Evolutionary conservation across 2,888 invertebrate genomes (phyloP).

Genomic region (Alcis repandata): DNA sequence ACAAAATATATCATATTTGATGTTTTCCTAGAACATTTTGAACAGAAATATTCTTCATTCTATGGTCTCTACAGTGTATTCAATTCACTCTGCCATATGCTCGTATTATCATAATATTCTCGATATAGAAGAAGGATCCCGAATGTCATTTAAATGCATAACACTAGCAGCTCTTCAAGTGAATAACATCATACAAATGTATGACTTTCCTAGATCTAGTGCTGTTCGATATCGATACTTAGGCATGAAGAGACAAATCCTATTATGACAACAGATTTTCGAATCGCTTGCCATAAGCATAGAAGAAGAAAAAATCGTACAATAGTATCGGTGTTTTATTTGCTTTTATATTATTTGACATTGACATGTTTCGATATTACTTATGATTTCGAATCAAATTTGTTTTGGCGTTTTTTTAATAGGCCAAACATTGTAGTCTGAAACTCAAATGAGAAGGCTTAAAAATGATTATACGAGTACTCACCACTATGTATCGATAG

Average conservation of each 20-base stretch:
- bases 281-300: too few relatives aligned
- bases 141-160: constrained; percentile 20
- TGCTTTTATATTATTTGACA: too few relatives aligned
- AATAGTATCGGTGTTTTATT: too few relatives aligned
- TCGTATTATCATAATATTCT: constrained; percentile 9
- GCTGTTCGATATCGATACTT: neutral
- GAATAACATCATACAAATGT: constrained; percentile 21
- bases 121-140: constrained; percentile 9
- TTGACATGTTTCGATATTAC: too few relatives aligned
- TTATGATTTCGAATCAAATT: too few relatives aligned
- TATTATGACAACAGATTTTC: neutral
- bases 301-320: too few relatives aligned
- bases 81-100: neutral
- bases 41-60: neutral
- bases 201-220: constrained; percentile 16
- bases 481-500: constrained; percentile 2
- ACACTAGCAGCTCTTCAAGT: constrained; percentile 7
- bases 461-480: neutral
- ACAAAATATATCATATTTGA: neutral
- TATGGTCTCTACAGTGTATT: neutral
- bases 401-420: too few relatives aligned
- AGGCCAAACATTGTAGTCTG: too few relatives aligned
- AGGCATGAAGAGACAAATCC: neutral
- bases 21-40: neutral
- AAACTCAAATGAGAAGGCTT: neutral